A percentile compares a stretch with the other conserved stretches of the same genome.
Evolutionary conservation across 2,888 invertebrate genomes (phyloP).

Genomic region (Malthinus seriepunctatus): DNA sequence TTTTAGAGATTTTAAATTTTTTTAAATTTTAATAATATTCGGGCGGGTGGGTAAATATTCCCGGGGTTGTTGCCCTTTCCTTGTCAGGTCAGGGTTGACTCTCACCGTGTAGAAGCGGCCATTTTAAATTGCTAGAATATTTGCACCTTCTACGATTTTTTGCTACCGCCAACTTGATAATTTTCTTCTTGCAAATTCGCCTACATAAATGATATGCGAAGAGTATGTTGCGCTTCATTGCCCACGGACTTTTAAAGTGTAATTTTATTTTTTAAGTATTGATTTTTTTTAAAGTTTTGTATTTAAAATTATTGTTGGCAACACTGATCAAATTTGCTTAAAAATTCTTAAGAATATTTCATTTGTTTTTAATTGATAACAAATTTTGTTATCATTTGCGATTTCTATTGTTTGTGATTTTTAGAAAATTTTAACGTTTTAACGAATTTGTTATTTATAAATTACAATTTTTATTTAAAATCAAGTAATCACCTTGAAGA

Average conservation of each 20-base stretch:
- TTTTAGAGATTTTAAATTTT: background rate
- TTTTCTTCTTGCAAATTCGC: conserved; percentile 2
- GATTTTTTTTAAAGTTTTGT: background rate
- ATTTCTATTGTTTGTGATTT: too few species aligned
- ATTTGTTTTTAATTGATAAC: too few species aligned
- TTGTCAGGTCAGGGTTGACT: conserved; percentile 33
- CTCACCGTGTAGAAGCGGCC: conserved; percentile 22
- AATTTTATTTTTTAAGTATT: background rate
- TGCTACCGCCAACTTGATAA: conserved; percentile 1
- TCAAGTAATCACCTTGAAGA: too few species aligned
- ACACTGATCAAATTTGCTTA: too few species aligned
- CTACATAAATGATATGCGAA: background rate
- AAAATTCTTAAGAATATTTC: too few species aligned
- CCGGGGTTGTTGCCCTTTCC: conserved; percentile 36
- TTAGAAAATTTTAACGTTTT: too few species aligned
- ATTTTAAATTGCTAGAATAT: conserved; percentile 28
- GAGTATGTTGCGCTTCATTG: background rate
- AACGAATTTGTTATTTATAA: too few species aligned
- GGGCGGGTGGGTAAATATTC: conserved; percentile 5
- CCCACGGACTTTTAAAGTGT: background rate
- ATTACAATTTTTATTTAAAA: too few species aligned
- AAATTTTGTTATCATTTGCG: too few species aligned
- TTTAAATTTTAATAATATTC: background rate
- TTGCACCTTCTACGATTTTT: conserved; percentile 12
- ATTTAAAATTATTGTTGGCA: too few species aligned